These are phyloP conservation scores for Ormyrus nitidulus DNA, from an alignment of 2,888 invertebrate species.

Conservation along the genomic window DNA sequence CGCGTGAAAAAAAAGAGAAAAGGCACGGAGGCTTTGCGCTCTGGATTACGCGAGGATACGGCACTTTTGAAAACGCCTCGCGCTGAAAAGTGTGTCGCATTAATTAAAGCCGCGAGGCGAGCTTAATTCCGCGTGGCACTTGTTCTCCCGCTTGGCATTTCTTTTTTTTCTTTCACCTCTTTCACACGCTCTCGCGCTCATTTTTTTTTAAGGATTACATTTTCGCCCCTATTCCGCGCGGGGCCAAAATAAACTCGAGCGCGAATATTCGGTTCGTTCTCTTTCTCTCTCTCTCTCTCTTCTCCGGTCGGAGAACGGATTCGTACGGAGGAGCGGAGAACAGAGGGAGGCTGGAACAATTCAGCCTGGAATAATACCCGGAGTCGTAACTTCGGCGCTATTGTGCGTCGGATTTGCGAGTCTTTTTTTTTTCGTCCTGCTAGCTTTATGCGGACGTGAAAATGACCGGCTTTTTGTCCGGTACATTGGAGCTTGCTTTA, in stretches of 20 bases:
- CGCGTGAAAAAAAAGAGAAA: not conserved
- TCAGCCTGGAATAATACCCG: slow-evolving; percentile 29
- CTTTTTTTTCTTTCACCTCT: slow-evolving; percentile 3
- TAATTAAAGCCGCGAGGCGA: slow-evolving; percentile 66
- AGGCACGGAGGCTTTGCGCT: not conserved
- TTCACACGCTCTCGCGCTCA: not conserved
- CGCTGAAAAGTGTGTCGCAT: slow-evolving; percentile 71
- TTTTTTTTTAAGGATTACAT: slow-evolving; percentile 44
- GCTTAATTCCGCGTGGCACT: slow-evolving; percentile 52
- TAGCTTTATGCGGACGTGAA: slow-evolving; percentile 37
- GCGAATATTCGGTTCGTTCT: not conserved
- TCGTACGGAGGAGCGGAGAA: not conserved
- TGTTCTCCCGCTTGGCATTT: slow-evolving; percentile 22
- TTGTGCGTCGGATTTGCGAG: slow-evolving; percentile 22
- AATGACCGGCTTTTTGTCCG: slow-evolving; percentile 35
- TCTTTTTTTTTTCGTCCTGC: slow-evolving; percentile 5
- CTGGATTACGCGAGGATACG: slow-evolving; percentile 49
- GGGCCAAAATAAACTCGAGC: slow-evolving; percentile 18
- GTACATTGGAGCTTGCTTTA: slow-evolving; percentile 11
- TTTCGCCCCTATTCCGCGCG: not conserved
- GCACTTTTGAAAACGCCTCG: slow-evolving; percentile 61
- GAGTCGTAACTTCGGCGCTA: slow-evolving; percentile 35
- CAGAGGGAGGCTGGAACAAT: slow-evolving; percentile 19
- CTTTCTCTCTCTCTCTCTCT: too few relatives aligned
- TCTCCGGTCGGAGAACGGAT: not conserved